These are phyloP conservation scores for Xylocampa areola DNA, from an alignment of 2,888 invertebrate genomes.

Conservation along the genomic window DNA sequence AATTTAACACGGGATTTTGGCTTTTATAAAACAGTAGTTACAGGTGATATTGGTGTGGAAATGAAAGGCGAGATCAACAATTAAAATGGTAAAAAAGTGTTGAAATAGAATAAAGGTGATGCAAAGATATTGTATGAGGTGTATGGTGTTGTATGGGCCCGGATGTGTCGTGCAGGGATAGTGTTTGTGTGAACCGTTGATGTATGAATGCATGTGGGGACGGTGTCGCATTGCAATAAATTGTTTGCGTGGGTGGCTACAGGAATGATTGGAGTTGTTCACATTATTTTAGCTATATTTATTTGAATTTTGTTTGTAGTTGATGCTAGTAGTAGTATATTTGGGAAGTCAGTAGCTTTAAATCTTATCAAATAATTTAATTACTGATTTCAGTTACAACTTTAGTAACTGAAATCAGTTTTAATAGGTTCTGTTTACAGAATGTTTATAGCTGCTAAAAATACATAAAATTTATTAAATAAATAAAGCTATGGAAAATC, in stretches of 20 bases:
- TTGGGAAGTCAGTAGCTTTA: no score
- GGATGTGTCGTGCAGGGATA: conserved; percentile 80
- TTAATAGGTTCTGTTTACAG: no score
- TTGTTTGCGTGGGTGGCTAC: conserved; percentile 80
- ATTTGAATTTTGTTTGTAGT: not conserved
- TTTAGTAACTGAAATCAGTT: no score
- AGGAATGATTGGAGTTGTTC: conserved; percentile 59
- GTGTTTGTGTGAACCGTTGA: conserved; percentile 75
- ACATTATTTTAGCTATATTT: not conserved
- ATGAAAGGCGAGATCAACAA: conserved; percentile 35
- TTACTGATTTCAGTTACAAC: no score
- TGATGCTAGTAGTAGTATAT: no score
- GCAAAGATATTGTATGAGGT: conserved; percentile 58
- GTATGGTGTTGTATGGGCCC: conserved; percentile 70
- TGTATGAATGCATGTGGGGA: conserved; percentile 83
- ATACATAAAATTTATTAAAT: no score
- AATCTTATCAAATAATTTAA: no score
- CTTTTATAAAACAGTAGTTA: not conserved
- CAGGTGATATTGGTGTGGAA: conserved; percentile 9
- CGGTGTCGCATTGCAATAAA: conserved; percentile 87
- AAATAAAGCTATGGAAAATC: no score
- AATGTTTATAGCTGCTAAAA: no score
- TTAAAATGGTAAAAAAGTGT: conserved; percentile 41
- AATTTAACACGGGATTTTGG: conserved; percentile 3
- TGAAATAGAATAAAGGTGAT: conserved; percentile 55